A percentile compares a stretch with the other conserved stretches of the same genome.
Conservation (phyloP, 2,113 vertebrate species). For the Nycticebus coucang region DNA sequence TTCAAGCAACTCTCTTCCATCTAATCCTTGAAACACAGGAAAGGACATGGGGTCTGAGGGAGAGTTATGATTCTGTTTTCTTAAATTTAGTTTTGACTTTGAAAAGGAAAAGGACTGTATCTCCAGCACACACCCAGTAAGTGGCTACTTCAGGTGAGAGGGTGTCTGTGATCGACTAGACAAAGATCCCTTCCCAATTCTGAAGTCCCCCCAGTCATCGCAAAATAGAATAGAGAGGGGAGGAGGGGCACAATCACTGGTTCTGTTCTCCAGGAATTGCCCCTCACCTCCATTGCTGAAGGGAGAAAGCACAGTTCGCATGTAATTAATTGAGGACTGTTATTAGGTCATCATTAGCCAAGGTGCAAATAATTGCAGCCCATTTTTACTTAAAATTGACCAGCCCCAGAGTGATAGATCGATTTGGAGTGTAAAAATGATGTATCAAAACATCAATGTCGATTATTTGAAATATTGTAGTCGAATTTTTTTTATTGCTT, state of each 20-base stretch:
- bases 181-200: slow-evolving; percentile 5
- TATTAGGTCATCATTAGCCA: slow-evolving; percentile 87
- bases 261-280: background rate
- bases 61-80: background rate
- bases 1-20: slow-evolving; percentile 42
- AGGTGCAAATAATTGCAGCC: slow-evolving; percentile 86
- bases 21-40: background rate
- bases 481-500: slow-evolving; percentile 90
- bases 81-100: slow-evolving; percentile 47
- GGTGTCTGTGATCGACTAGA: background rate
- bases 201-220: background rate
- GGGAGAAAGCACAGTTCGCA: slow-evolving; percentile 58
- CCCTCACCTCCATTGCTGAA: background rate
- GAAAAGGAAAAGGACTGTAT: slow-evolving; percentile 15
- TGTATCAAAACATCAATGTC: slow-evolving; percentile 90
- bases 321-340: slow-evolving; percentile 86
- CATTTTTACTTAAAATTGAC: slow-evolving; percentile 89
- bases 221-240: background rate
- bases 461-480: slow-evolving; percentile 91
- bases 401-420: slow-evolving; percentile 85
- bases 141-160: background rate
- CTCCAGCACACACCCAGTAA: background rate
- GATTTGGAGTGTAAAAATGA: slow-evolving; percentile 88
- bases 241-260: background rate
- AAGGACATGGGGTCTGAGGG: background rate